Evolutionary conservation across 2,888 invertebrate species (phyloP).

Genomic region (Scrobipalpa atriplicella): DNA sequence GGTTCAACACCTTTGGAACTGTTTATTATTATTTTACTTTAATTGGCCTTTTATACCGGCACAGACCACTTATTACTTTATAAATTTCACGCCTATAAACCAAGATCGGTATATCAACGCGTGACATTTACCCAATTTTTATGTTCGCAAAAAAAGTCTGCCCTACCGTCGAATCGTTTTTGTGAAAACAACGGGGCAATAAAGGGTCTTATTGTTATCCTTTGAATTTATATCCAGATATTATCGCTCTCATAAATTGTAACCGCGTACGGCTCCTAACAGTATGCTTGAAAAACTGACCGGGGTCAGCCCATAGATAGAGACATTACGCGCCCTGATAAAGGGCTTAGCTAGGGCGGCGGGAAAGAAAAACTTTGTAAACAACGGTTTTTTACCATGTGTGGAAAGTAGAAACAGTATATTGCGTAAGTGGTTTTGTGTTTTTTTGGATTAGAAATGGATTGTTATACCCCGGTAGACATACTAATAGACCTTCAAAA

Average conservation of each 20-base stretch:
- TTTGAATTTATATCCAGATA: constrained; percentile 81
- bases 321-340: constrained; percentile 38
- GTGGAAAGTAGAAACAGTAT: neutral
- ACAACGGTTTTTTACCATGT: neutral
- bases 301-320: constrained; percentile 39
- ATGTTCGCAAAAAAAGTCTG: constrained; percentile 68
- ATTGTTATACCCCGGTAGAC: too few relatives aligned
- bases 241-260: constrained; percentile 78
- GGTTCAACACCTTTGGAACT: too few relatives aligned
- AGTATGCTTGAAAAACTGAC: constrained; percentile 70
- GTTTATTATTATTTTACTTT: too few relatives aligned
- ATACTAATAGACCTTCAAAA: too few relatives aligned
- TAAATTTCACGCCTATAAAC: constrained; percentile 57
- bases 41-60: too few relatives aligned
- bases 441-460: too few relatives aligned
- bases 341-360: constrained; percentile 20
- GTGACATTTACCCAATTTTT: constrained; percentile 71
- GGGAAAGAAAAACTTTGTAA: constrained; percentile 4
- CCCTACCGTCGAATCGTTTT: constrained; percentile 72
- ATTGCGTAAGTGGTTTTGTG: too few relatives aligned
- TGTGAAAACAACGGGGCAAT: constrained; percentile 79
- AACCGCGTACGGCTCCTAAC: constrained; percentile 69
- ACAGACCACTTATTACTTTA: constrained; percentile 45
- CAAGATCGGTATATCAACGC: constrained; percentile 69
- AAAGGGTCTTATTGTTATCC: constrained; percentile 81